Conservation (phyloP, 2,888 invertebrate genomes). For the Autographa gamma region DNA sequence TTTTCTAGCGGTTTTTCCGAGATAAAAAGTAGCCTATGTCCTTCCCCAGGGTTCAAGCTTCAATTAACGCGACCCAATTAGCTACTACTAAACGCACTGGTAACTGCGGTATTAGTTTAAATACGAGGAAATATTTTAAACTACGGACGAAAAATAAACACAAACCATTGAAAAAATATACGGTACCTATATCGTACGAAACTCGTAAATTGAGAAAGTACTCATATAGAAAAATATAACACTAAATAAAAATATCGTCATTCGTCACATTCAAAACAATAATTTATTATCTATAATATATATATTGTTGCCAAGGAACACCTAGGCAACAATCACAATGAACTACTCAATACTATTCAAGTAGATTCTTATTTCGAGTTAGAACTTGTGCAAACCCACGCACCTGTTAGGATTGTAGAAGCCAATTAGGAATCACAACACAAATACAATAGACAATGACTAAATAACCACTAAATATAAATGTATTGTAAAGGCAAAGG, state of each 20-base stretch:
- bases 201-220: no score
- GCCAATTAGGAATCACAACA: constrained; percentile 42
- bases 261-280: no score
- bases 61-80: constrained; percentile 5
- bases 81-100: constrained; percentile 3
- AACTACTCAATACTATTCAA: constrained; percentile 9
- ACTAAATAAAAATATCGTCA: no score
- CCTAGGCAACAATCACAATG: neutral
- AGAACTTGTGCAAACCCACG: constrained; percentile 25
- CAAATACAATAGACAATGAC: neutral
- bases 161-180: neutral
- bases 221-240: no score
- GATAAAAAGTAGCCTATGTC: constrained; percentile 4
- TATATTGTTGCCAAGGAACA: no score
- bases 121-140: neutral
- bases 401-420: neutral
- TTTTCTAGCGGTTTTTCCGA: constrained; percentile 4
- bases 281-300: no score
- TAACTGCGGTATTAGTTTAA: constrained; percentile 4
- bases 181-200: no score
- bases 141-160: neutral
- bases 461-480: neutral
- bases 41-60: constrained; percentile 4
- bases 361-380: constrained; percentile 26
- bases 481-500: neutral